phyloP scores from a whole-genome alignment of 2,888 invertebrate species.

The Scaptomyza flava region DNA sequence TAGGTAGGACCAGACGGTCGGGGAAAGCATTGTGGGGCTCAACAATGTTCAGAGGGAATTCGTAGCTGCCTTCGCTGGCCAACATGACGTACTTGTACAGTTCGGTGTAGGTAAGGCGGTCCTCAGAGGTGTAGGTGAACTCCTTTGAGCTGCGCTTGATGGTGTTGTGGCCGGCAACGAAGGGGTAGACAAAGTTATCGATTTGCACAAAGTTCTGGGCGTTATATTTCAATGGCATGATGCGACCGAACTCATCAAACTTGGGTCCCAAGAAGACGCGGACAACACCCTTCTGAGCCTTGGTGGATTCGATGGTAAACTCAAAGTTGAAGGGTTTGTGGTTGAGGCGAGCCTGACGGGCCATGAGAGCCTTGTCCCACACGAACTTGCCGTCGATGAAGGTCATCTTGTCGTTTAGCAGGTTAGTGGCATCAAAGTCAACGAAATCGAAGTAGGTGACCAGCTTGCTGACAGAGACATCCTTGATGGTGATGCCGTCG shows the following conservation, averaged over 20 bases:
- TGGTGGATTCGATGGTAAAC: constrained; percentile 86
- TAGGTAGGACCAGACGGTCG: constrained; percentile 89
- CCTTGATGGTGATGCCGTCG: constrained; percentile 87
- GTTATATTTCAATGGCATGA: constrained; percentile 86
- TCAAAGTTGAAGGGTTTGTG: constrained; percentile 88
- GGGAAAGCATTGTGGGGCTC: constrained; percentile 89
- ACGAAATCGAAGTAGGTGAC: constrained; percentile 90
- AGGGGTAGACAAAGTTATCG: constrained; percentile 87
- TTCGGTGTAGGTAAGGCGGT: constrained; percentile 88
- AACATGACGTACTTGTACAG: constrained; percentile 88
- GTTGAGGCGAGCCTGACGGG: constrained; percentile 87
- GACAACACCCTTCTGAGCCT: constrained; percentile 87
- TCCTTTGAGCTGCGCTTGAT: constrained; percentile 89
- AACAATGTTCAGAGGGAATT: constrained; percentile 86
- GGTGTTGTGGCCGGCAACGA: constrained; percentile 88
- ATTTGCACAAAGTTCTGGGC: constrained; percentile 88
- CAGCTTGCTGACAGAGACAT: constrained; percentile 87
- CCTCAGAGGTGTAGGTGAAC: constrained; percentile 87
- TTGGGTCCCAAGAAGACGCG: constrained; percentile 90
- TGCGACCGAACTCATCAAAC: constrained; percentile 86
- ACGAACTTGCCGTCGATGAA: constrained; percentile 83
- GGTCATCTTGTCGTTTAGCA: constrained; percentile 85
- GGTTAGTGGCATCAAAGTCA: constrained; percentile 88
- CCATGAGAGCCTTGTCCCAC: constrained; percentile 84
- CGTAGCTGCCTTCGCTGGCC: constrained; percentile 86